Percentiles rank a stretch among this genome's conserved stretches.
phyloP scores from a whole-genome alignment of 2,888 invertebrate species.

The Trissoscelio sp. region DNA sequence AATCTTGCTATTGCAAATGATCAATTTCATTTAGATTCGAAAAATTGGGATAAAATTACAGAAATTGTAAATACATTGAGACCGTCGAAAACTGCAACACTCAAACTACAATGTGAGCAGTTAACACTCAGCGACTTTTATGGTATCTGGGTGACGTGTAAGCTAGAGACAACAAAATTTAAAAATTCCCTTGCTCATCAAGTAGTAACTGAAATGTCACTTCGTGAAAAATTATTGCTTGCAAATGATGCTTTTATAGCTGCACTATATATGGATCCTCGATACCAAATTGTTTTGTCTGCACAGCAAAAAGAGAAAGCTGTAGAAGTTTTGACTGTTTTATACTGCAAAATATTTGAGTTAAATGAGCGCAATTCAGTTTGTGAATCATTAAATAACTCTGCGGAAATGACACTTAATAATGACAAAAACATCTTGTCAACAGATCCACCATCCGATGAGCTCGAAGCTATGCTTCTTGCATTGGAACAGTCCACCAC shows the following conservation, averaged over 20 bases:
- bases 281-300: conserved; percentile 20
- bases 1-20: conserved; percentile 33
- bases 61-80: conserved; percentile 4
- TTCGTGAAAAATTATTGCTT: conserved; percentile 12
- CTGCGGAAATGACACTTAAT: too few species aligned
- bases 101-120: conserved; percentile 34
- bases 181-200: not conserved
- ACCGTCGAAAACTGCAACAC: conserved; percentile 32
- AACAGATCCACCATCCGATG: too few species aligned
- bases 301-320: conserved; percentile 18
- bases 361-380: not conserved
- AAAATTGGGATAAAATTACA: conserved; percentile 9
- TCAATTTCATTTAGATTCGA: not conserved
- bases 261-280: conserved; percentile 32
- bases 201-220: conserved; percentile 3
- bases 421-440: too few species aligned
- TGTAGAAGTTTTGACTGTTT: conserved; percentile 15
- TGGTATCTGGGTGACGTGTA: conserved; percentile 29
- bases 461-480: too few species aligned
- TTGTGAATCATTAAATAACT: not conserved
- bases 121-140: conserved; percentile 28
- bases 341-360: conserved; percentile 26
- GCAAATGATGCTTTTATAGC: conserved; percentile 25
- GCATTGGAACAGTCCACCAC: not conserved
- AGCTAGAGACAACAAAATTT: conserved; percentile 23